These are phyloP conservation scores for Puntigrus tetrazona DNA, from an alignment of 2,113 vertebrate genomes.

Conservation along the genomic window DNA sequence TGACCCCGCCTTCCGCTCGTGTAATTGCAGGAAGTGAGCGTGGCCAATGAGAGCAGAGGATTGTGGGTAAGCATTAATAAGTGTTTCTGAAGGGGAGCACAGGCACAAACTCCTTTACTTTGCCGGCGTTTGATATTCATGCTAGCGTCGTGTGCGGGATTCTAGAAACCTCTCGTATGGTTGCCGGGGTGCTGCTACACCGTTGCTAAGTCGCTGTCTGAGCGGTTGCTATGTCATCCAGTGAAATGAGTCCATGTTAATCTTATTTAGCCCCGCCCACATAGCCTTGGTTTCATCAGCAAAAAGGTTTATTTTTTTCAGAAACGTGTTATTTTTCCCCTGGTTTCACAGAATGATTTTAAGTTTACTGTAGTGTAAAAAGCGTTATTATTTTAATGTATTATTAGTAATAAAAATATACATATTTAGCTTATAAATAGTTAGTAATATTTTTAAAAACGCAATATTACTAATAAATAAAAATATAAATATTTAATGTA, in stretches of 20 bases:
- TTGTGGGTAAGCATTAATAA: slow-evolving; percentile 48
- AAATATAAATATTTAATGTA: no score
- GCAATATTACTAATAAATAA: no score
- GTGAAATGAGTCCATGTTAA: not conserved
- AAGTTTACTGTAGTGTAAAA: not conserved
- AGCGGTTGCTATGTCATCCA: not conserved
- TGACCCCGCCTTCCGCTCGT: slow-evolving; percentile 52
- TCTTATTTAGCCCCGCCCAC: not conserved
- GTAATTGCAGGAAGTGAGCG: slow-evolving; percentile 56
- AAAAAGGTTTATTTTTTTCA: not conserved
- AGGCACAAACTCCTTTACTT: not conserved
- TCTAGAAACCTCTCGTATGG: no score
- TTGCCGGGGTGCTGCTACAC: not conserved
- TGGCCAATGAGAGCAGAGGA: slow-evolving; percentile 46
- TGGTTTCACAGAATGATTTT: not conserved
- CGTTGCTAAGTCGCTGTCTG: not conserved
- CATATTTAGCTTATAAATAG: no score
- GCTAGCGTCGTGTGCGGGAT: not conserved
- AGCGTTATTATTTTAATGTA: no score
- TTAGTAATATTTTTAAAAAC: no score
- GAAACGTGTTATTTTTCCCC: not conserved
- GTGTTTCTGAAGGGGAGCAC: slow-evolving; percentile 36
- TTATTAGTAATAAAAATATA: no score
- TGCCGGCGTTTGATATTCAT: not conserved
- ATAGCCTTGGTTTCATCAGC: not conserved